phyloP scores from a whole-genome alignment of 2,797 vertebrate genomes.

The Tarsius wallacei region DNA sequence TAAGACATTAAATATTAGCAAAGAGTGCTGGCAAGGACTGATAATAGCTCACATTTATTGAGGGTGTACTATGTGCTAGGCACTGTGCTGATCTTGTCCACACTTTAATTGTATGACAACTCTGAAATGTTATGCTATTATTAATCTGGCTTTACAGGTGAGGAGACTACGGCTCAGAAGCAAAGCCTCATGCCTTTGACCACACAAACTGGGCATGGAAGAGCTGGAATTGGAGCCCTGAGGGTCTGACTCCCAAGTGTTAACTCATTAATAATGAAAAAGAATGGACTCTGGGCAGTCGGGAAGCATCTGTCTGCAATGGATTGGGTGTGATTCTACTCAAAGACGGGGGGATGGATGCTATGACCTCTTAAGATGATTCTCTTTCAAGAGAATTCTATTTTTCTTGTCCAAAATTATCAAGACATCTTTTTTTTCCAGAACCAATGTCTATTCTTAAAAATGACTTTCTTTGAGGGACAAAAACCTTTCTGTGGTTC shows the following conservation, averaged over 20 bases:
- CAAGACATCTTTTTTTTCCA: not conserved
- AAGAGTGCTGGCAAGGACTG: not conserved
- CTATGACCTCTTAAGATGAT: not conserved
- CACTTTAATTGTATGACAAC: not conserved
- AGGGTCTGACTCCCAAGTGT: not conserved
- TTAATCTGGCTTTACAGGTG: not conserved
- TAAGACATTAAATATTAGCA: not conserved
- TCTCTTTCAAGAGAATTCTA: not conserved
- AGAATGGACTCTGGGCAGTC: not conserved
- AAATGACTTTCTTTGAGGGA: not conserved
- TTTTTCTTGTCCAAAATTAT: not conserved
- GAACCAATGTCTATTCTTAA: not conserved
- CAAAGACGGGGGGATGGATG: not conserved
- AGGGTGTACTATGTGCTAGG: not conserved
- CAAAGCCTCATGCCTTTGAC: too few species aligned
- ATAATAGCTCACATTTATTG: not conserved
- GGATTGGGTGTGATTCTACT: not conserved
- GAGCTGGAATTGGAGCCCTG: too few species aligned
- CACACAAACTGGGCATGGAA: rapidly evolving
- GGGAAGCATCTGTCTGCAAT: rapidly evolving
- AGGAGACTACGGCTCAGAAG: not conserved
- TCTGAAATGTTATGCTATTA: not conserved
- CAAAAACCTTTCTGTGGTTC: not conserved
- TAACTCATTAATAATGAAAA: not conserved
- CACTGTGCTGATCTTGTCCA: not conserved